Conservation (phyloP, 37 sponge, comb jelly and placozoan species). For the Beroe forskalii region DNA sequence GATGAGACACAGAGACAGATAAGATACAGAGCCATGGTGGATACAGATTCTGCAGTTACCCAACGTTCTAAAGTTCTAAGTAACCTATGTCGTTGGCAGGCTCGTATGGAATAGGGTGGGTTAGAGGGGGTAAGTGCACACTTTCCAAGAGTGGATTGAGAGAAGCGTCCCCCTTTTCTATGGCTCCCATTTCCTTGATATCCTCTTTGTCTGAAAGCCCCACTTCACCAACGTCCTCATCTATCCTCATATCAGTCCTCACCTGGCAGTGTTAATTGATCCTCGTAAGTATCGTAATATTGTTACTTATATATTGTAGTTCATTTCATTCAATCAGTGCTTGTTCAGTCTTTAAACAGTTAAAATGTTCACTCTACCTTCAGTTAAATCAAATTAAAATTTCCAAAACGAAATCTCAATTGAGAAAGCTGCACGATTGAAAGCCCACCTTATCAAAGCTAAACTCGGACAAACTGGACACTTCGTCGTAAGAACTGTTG, state of each 20-base stretch:
- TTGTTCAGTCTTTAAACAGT: too few relatives aligned
- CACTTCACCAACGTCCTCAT: neutral
- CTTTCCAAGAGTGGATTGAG: neutral
- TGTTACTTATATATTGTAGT: too few relatives aligned
- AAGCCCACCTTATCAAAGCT: neutral
- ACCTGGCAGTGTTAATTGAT: too few relatives aligned
- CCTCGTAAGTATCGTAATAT: too few relatives aligned
- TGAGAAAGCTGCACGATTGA: too few relatives aligned
- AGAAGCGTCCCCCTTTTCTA: too few relatives aligned
- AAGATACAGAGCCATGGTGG: neutral
- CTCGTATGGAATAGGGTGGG: neutral
- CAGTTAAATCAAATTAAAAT: too few relatives aligned
- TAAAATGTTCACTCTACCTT: too few relatives aligned
- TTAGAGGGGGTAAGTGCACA: neutral
- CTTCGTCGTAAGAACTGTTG: neutral
- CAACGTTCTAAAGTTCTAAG: neutral
- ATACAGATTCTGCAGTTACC: neutral
- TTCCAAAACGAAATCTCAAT: too few relatives aligned
- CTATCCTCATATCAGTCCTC: slow-evolving; percentile 39
- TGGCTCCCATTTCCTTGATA: neutral
- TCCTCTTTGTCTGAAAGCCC: neutral
- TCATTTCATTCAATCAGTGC: too few relatives aligned
- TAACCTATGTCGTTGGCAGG: neutral
- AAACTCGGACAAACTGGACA: neutral
- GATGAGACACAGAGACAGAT: too few relatives aligned